Evolutionary conservation across 2,797 vertebrate genomes (phyloP).

Genomic region (Lepidocolaptes lacrymiger): DNA sequence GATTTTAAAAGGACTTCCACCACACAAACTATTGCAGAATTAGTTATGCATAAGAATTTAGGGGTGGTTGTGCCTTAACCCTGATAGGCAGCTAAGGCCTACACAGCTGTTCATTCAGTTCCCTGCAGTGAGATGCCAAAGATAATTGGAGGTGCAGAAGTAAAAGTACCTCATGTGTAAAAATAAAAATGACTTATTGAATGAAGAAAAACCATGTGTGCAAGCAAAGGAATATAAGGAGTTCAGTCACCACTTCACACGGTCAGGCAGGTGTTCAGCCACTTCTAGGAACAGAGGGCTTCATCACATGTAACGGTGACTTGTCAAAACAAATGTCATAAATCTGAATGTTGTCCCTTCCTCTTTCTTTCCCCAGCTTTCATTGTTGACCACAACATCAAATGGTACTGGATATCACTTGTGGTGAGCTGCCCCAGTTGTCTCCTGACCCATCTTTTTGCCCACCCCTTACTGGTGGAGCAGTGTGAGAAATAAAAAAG

Average conservation of each 20-base stretch:
- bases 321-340: not conserved
- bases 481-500: not conserved
- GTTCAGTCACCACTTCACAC: not conserved
- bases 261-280: not conserved
- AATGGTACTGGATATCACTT: not conserved
- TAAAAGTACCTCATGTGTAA: not conserved
- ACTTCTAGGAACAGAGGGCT: not conserved
- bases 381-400: not conserved
- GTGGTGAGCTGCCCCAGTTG: not conserved
- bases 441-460: not conserved
- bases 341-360: not conserved
- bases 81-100: not conserved
- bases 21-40: not conserved
- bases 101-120: rapidly evolving
- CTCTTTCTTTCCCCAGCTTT: not conserved
- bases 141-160: not conserved
- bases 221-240: not conserved
- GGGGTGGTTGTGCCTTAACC: not conserved
- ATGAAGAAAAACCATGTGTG: not conserved
- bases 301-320: rapidly evolving
- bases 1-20: not conserved
- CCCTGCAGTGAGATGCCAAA: not conserved
- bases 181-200: not conserved
- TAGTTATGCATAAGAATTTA: not conserved
- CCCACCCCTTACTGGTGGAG: rapidly evolving